phyloP scores from a whole-genome alignment of 2,797 vertebrate species.

The Taenioides sp. region DNA sequence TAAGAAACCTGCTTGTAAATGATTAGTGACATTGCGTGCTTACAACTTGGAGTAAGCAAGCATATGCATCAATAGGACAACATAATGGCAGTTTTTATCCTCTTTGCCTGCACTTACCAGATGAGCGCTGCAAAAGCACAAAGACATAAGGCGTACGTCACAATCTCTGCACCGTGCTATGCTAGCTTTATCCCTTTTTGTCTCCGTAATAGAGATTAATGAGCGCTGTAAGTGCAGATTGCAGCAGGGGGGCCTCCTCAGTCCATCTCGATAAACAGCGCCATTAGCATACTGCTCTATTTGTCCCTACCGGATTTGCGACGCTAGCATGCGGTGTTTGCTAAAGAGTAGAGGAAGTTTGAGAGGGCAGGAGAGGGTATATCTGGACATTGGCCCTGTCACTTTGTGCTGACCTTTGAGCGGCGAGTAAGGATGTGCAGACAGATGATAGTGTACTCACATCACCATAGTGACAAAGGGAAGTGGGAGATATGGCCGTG shows the following conservation, averaged over 20 bases:
- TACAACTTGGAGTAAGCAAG: slow-evolving; percentile 25
- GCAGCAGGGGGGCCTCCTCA: slow-evolving; percentile 3
- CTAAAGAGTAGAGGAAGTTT: not conserved
- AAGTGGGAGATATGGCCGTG: not conserved
- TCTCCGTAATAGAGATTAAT: slow-evolving; percentile 33
- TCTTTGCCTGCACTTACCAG: slow-evolving; percentile 48
- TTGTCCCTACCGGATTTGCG: not conserved
- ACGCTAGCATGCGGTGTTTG: not conserved
- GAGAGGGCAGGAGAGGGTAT: not conserved
- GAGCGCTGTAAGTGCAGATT: slow-evolving; percentile 9
- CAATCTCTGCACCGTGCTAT: slow-evolving; percentile 12
- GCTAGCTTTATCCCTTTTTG: slow-evolving; percentile 1
- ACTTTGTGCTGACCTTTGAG: not conserved
- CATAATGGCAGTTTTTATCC: slow-evolving; percentile 39
- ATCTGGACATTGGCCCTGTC: not conserved
- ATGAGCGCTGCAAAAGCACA: slow-evolving; percentile 17
- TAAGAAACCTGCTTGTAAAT: not conserved
- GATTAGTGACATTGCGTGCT: not conserved
- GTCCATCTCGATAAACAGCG: slow-evolving; percentile 15
- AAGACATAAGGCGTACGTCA: slow-evolving; percentile 27
- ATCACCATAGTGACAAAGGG: not conserved
- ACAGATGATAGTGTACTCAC: not conserved
- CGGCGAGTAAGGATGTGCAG: not conserved
- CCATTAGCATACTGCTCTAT: slow-evolving; percentile 19
- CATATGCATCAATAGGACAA: slow-evolving; percentile 31